Conservation (phyloP, 2,797 vertebrate genomes). For the Sebastes variabilis region DNA sequence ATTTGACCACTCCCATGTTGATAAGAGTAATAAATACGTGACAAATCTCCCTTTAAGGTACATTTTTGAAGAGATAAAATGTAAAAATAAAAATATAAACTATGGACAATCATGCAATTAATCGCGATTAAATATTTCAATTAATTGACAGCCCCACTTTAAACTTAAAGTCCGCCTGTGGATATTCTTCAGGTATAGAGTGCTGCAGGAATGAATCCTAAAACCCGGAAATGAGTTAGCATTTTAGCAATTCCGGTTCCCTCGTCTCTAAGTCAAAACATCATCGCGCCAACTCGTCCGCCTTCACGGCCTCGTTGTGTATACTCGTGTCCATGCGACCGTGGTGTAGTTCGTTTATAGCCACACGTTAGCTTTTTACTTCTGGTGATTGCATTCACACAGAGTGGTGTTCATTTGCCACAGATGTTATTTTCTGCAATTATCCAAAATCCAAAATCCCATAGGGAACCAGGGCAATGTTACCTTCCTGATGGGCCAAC, state of each 20-base stretch:
- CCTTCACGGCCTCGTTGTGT: too few relatives aligned
- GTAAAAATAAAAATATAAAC: too few relatives aligned
- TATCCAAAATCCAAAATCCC: neutral
- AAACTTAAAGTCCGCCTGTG: neutral
- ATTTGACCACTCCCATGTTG: too few relatives aligned
- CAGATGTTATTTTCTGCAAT: neutral
- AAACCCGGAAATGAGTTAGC: too few relatives aligned
- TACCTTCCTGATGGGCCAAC: neutral
- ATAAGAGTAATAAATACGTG: too few relatives aligned
- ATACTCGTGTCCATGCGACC: too few relatives aligned
- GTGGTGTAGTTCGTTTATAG: neutral
- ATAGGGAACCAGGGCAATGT: neutral
- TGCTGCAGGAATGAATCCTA: too few relatives aligned
- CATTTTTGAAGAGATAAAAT: too few relatives aligned
- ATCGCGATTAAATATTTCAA: too few relatives aligned
- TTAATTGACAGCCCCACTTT: neutral
- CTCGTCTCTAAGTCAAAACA: neutral
- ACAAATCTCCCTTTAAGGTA: too few relatives aligned
- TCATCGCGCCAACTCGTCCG: neutral
- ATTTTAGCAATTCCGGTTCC: too few relatives aligned
- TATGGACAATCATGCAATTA: too few relatives aligned
- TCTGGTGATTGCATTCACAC: neutral
- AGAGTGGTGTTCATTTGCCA: neutral
- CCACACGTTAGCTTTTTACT: neutral
- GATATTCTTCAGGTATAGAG: neutral